Evolutionary conservation across 2,888 invertebrate genomes (phyloP), one percentile per base, ranked within the genome.

Genomic region (Azorinus chamasolen): DNA sequence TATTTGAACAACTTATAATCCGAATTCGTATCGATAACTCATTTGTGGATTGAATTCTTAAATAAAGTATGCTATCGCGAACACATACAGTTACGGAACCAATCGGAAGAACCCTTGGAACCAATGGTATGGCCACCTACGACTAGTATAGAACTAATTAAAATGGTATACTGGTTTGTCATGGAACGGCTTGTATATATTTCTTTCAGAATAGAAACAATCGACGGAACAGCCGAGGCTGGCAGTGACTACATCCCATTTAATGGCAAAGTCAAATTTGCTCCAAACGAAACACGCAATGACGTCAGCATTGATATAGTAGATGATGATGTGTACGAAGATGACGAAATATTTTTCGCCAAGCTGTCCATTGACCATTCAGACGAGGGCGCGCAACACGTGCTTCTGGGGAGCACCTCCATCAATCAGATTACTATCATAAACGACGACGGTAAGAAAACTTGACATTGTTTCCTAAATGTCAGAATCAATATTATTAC

Each of bases 261-360:
- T 54, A 94, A 94, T 81, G 93, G 94, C 79, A 92, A 94, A 24
- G 62, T 95, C 2, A 92, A 92, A 1, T 95, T 95, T 88, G 93
- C 93, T 61, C 92, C 94, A 5, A 93, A 93, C 27, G 94, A 95
- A 80, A 91, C 88, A 27, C 93, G 94, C 75, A 94, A 94, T 85
- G 89, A 93, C 79, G 84, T 94, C 14, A 90, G 90, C 27, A 92
- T 95, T 1, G 94, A 94, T 77, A 94, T 95, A 70, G 91, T 95
- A 10, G 94, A 94, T 70, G 95, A 95, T 83, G 94, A 94, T 71
- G 94, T 94, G 74, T 95, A 95, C 95, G 95, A 95, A 89, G 94
- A 95, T 0, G 94, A 95, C 87, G 95, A 95, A 89, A 94, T 94
- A 76, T 95, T 95, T 90, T 95, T 94, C 89, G 93, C 95, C 24